Evolutionary conservation across 2,797 vertebrate species (phyloP).

Genomic region (Takifugu ocellatus): DNA sequence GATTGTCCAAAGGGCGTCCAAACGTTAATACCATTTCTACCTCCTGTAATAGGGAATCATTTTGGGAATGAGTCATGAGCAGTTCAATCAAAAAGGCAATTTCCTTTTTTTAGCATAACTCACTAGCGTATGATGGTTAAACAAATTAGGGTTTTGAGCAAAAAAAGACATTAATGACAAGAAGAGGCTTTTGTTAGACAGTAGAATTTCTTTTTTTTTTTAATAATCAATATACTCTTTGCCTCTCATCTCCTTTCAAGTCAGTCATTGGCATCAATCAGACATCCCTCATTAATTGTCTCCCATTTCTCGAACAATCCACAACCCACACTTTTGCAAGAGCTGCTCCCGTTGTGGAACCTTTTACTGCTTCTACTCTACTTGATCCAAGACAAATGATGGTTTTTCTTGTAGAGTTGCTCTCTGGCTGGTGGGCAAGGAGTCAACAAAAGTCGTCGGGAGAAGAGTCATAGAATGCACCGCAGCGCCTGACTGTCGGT

Average conservation of each 20-base stretch:
- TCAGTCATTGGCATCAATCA: too few species aligned
- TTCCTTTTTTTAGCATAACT: background rate
- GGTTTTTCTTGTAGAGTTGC: slow-evolving; percentile 24
- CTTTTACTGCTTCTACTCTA: too few species aligned
- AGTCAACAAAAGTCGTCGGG: slow-evolving; percentile 25
- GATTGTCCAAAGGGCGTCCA: background rate
- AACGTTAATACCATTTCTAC: background rate
- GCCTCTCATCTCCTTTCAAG: too few species aligned
- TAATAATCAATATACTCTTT: too few species aligned
- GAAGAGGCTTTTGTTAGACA: too few species aligned
- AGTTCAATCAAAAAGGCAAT: slow-evolving; percentile 3
- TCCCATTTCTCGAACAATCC: too few species aligned
- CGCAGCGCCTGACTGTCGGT: slow-evolving; percentile 23
- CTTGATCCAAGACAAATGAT: too few species aligned
- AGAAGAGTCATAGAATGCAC: slow-evolving; percentile 23
- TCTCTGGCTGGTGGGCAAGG: slow-evolving; percentile 14
- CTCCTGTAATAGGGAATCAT: background rate
- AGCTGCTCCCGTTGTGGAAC: too few species aligned
- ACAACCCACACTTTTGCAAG: too few species aligned
- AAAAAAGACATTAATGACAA: background rate
- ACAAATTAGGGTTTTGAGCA: slow-evolving; percentile 15
- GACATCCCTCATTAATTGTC: too few species aligned
- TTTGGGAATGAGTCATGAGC: background rate
- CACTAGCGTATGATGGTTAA: slow-evolving; percentile 1
- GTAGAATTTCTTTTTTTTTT: too few species aligned